Evolutionary conservation across 2,888 invertebrate species (phyloP).

Genomic region (Aphrophora alni): DNA sequence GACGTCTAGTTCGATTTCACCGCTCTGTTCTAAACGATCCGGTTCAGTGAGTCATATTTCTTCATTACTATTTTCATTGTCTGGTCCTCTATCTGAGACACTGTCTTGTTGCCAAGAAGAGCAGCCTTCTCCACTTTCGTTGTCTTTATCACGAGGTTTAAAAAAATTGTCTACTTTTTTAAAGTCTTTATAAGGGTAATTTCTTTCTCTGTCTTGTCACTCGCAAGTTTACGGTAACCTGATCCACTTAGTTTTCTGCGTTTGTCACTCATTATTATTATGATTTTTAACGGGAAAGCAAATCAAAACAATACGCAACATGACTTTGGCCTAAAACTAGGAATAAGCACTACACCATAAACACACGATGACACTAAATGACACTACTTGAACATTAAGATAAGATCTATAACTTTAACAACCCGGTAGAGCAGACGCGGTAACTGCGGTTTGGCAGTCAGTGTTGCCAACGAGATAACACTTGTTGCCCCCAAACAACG

Average conservation of each 20-base stretch:
- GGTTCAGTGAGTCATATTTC: constrained; percentile 2
- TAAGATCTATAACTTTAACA: too few relatives aligned
- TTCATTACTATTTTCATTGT: constrained; percentile 23
- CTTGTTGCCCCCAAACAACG: too few relatives aligned
- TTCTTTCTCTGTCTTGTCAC: constrained; percentile 19
- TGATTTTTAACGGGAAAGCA: neutral
- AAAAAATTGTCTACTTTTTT: constrained; percentile 27
- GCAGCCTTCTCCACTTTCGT: constrained; percentile 10
- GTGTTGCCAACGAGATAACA: neutral
- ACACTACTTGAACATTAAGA: too few relatives aligned
- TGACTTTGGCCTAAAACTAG: too few relatives aligned
- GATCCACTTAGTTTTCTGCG: constrained; percentile 23
- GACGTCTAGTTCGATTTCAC: constrained; percentile 11
- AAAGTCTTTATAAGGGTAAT: constrained; percentile 16
- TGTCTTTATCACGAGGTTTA: constrained; percentile 12
- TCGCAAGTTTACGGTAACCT: constrained; percentile 11
- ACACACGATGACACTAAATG: too few relatives aligned
- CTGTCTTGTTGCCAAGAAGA: constrained; percentile 10
- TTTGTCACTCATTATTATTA: constrained; percentile 22
- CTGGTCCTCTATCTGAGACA: constrained; percentile 16
- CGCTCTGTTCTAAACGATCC: constrained; percentile 13
- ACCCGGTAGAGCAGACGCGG: too few relatives aligned
- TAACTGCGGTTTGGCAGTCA: neutral
- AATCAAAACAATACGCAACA: neutral
- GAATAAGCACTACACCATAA: too few relatives aligned